Percentiles rank a stretch among this genome's conserved stretches.
Evolutionary conservation across 2,113 vertebrate genomes (phyloP).

Genomic region (Elephas maximus): DNA sequence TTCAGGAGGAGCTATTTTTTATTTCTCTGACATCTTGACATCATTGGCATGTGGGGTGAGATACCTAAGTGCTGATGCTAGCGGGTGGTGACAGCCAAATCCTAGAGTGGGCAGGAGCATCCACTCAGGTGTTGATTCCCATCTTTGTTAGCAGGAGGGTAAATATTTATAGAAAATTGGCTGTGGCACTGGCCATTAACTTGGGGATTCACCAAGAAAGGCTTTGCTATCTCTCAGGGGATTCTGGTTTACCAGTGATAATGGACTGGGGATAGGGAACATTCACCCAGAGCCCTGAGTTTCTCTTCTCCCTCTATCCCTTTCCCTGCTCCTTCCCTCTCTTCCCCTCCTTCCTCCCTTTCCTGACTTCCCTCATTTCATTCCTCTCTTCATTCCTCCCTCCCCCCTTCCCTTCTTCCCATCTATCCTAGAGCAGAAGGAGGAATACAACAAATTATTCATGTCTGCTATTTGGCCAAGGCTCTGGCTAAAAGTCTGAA

Average conservation of each 20-base stretch:
- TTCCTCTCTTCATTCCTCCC: background rate
- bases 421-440: background rate
- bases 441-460: background rate
- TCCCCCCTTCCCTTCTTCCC: background rate
- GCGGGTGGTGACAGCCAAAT: background rate
- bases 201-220: background rate
- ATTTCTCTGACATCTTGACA: slow-evolving; percentile 43
- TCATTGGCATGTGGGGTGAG: slow-evolving; percentile 7
- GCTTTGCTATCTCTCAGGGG: background rate
- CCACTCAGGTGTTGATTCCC: background rate
- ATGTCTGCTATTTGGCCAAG: background rate
- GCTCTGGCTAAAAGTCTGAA: slow-evolving; percentile 8
- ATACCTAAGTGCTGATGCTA: slow-evolving; percentile 16
- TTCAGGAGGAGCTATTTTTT: slow-evolving; percentile 39
- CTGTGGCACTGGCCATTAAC: background rate
- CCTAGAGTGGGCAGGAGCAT: background rate
- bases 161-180: background rate
- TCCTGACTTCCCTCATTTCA: background rate
- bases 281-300: background rate
- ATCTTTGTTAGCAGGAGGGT: background rate
- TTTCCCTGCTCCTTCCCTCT: background rate
- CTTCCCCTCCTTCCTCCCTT: background rate
- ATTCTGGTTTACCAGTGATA: background rate
- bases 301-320: background rate
- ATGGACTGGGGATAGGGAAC: no score